Base-by-base conservation (phyloP, 2,113 vertebrate species). In the Eonycteris spelaea region DNA sequence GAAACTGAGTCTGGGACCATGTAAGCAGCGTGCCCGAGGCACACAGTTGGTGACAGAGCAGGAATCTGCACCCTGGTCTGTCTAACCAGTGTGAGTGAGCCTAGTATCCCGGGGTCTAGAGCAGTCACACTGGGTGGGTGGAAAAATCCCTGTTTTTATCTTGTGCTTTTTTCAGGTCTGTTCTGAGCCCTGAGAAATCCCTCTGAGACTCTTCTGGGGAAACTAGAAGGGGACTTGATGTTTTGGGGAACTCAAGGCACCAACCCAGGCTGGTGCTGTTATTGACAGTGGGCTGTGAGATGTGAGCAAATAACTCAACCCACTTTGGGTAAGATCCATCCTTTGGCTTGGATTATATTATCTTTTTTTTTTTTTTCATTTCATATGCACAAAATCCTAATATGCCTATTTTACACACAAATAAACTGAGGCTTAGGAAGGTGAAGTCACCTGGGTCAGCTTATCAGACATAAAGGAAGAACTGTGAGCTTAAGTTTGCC, bases 291-390 rank as follows among this genome's bases (percentile, higher is more conserved):
- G 15, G 30, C 45, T 19, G 12, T 40, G 1, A 40, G 48, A 28
- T 0, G 2, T 33, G 24, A 86, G 15, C 51, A 30, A 0, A 53
- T 19, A 1, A 13, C 9, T 2, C 15, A 26, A 0, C 12, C n/a
- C 0, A 2, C 38, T 38, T 12, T 18, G 14, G 38, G 79, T 11
- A 12, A 19, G 0, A 15, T 24, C 8, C 22, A 0, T 14, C 51
- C 63, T 55, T 22, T 4, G 22, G 43, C 43, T 68, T n/a, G 28
- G 43, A 22, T n/a, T 68, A 26, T 11, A 9, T 5, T n/a, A 30
- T 78, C 74, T 8, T 45, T 45, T 45, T 45, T 14, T 65, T 91
- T 30, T 59, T 68, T 71, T 21, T 30, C 3, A 2, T 5, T n/a
- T 18, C 4, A 8, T 59, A 63, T 26, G 65, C n/a, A 75, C 14